phyloP scores from a whole-genome alignment of 2,797 vertebrate genomes.

The Melanotaenia boesemani region DNA sequence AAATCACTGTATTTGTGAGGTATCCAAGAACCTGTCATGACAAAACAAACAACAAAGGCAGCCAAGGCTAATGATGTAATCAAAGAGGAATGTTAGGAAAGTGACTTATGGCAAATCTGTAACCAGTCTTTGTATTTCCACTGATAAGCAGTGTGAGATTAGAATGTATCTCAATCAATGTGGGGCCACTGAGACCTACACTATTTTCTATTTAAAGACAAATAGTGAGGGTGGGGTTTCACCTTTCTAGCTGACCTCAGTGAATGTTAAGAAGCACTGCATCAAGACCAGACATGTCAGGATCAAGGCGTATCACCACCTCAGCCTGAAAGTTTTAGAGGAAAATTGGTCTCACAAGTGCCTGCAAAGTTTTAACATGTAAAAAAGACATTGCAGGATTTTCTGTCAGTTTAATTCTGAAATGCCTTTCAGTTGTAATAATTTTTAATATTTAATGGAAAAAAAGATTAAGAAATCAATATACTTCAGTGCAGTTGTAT shows the following conservation, averaged over 20 bases:
- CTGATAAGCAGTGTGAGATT: constrained; percentile 18
- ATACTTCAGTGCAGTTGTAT: background rate
- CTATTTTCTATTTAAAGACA: constrained; percentile 22
- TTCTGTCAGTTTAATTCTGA: background rate
- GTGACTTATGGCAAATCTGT: constrained; percentile 27
- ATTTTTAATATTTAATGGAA: background rate
- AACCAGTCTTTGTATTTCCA: constrained; percentile 5
- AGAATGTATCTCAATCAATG: constrained; percentile 19
- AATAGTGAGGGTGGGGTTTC: constrained; percentile 8
- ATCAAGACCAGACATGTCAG: constrained; percentile 18
- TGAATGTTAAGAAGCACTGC: constrained; percentile 13
- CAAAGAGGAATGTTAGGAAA: constrained; percentile 59
- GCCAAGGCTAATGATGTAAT: constrained; percentile 52
- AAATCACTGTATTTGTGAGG: constrained; percentile 31
- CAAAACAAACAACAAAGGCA: constrained; percentile 10
- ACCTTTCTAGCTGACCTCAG: constrained; percentile 19
- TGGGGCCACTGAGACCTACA: constrained; percentile 22
- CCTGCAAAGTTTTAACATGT: background rate
- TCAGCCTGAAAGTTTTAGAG: background rate
- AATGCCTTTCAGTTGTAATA: background rate
- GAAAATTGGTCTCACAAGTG: constrained; percentile 4
- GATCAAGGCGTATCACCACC: constrained; percentile 4
- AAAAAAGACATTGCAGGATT: background rate
- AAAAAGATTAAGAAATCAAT: background rate
- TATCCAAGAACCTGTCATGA: constrained; percentile 26